Percentiles rank a stretch among this genome's conserved stretches.
Conservation (phyloP, 2,888 invertebrate genomes). For the Silvanus unidentatus region DNA sequence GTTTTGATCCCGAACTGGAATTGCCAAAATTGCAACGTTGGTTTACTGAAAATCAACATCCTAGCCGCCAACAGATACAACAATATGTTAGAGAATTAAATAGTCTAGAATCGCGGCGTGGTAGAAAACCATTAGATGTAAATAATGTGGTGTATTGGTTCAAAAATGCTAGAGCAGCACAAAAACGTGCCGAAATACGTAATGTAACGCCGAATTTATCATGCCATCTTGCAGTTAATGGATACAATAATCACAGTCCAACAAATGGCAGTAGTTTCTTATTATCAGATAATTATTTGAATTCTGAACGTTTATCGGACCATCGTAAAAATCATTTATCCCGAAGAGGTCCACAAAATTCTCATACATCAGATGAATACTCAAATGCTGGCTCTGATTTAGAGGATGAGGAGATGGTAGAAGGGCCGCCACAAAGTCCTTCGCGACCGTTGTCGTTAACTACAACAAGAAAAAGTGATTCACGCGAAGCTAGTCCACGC, state of each 20-base stretch:
- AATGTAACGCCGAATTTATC: slow-evolving; percentile 53
- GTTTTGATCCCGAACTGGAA: slow-evolving; percentile 95
- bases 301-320: slow-evolving; percentile 47
- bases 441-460: slow-evolving; percentile 66
- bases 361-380: slow-evolving; percentile 61
- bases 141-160: slow-evolving; percentile 98
- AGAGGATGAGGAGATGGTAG: slow-evolving; percentile 58
- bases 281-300: slow-evolving; percentile 56
- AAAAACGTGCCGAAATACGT: slow-evolving; percentile 82
- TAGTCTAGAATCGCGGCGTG: slow-evolving; percentile 82
- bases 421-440: slow-evolving; percentile 58
- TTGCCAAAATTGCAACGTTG: slow-evolving; percentile 92
- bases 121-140: slow-evolving; percentile 88
- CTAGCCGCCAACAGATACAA: slow-evolving; percentile 92
- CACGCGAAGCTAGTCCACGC: slow-evolving; percentile 49
- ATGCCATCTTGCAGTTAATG: slow-evolving; percentile 58
- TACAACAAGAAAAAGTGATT: slow-evolving; percentile 54
- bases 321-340: slow-evolving; percentile 59
- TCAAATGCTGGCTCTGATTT: slow-evolving; percentile 63
- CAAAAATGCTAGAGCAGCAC: slow-evolving; percentile 94
- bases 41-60: slow-evolving; percentile 97
- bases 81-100: slow-evolving; percentile 93
- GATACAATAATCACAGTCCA: slow-evolving; percentile 61
- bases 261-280: slow-evolving; percentile 58
- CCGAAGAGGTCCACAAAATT: slow-evolving; percentile 53